Conservation (phyloP, 1,140 invertebrate genomes). For the Microplitis mediator region DNA sequence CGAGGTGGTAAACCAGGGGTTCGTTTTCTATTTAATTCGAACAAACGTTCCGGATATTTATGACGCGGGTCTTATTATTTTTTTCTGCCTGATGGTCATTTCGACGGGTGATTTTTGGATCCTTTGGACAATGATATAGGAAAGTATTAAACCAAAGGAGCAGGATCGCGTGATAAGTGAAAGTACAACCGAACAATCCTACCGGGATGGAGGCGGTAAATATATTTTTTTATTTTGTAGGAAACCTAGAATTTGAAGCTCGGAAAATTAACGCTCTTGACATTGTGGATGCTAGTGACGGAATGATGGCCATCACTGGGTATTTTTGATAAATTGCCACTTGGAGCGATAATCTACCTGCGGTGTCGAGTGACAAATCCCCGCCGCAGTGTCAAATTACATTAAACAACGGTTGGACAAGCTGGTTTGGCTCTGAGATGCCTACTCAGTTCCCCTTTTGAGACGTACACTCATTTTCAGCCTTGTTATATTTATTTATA, state of each 20-base stretch:
- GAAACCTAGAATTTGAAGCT: no score
- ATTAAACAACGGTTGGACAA: not conserved
- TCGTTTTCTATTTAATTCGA: slow-evolving; percentile 29
- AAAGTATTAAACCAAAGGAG: no score
- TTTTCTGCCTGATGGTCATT: not conserved
- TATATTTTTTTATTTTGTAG: no score
- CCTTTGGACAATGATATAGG: not conserved
- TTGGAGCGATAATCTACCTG: slow-evolving; percentile 52
- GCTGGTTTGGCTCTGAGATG: not conserved
- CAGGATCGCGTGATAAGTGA: no score
- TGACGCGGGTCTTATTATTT: not conserved
- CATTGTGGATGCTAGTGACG: no score
- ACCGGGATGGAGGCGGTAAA: no score
- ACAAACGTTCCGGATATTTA: slow-evolving; percentile 19
- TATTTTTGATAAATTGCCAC: not conserved
- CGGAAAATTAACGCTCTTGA: no score
- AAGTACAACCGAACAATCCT: no score
- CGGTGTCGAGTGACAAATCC: slow-evolving; percentile 54
- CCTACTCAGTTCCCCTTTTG: no score
- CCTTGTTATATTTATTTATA: no score
- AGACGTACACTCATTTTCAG: no score
- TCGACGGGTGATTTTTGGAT: not conserved
- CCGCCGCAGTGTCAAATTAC: slow-evolving; percentile 50
- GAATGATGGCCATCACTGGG: not conserved
- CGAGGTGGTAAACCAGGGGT: not conserved